Percentiles rank a stretch among this genome's conserved stretches.
These are phyloP conservation scores for Meloidogyne floridensis DNA, from an alignment of 1,140 invertebrate genomes.

Conservation along the genomic window DNA sequence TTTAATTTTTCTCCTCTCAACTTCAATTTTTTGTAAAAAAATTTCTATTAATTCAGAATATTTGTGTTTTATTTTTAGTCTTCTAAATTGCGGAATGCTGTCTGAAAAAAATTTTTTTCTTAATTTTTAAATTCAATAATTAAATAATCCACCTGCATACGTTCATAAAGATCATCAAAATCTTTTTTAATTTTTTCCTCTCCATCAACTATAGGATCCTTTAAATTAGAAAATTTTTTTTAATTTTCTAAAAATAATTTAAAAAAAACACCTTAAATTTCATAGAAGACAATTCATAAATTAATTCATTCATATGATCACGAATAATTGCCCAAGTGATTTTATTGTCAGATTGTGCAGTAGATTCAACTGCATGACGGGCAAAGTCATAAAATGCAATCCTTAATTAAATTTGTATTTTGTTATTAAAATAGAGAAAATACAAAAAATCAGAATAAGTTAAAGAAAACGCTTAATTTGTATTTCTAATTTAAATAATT, in stretches of 20 bases:
- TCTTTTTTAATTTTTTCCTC: conserved; percentile 94
- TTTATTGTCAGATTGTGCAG: conserved; percentile 91
- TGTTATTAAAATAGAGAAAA: conserved; percentile 1
- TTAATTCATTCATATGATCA: conserved; percentile 90
- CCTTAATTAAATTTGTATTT: conserved; percentile 35
- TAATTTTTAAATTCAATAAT: conserved; percentile 68
- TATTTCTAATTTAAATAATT: no score
- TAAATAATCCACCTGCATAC: conserved; percentile 77
- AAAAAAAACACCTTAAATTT: conserved; percentile 86
- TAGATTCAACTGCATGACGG: conserved; percentile 92
- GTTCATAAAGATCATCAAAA: conserved; percentile 90
- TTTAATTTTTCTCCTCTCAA: not conserved
- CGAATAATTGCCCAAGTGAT: conserved; percentile 97
- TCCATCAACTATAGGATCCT: conserved; percentile 96
- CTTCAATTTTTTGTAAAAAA: not conserved
- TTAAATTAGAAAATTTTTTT: conserved; percentile 27
- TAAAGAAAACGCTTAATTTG: not conserved
- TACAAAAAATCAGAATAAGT: conserved; percentile 2
- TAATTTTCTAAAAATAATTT: conserved; percentile 7
- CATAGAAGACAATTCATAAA: conserved; percentile 98
- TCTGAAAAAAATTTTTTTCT: not conserved
- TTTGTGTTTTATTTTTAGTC: conserved; percentile 74
- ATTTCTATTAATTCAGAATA: not conserved
- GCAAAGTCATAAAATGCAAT: conserved; percentile 98
- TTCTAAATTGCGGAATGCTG: conserved; percentile 89